Conservation (phyloP, 2,113 vertebrate genomes). For the Dolichotis patagonum region DNA sequence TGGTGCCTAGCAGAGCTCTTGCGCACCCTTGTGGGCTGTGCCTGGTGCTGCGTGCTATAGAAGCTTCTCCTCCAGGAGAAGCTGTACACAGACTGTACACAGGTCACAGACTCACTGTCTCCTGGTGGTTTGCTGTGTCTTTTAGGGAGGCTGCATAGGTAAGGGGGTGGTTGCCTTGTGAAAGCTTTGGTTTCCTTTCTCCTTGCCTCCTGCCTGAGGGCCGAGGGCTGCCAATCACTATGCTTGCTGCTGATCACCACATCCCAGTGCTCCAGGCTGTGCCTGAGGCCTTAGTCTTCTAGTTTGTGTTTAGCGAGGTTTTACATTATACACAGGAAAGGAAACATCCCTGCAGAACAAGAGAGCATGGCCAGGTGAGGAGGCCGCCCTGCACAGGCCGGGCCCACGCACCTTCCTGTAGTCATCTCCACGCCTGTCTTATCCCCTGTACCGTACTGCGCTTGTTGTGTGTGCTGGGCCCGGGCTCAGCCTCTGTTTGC, state of each 20-base stretch:
- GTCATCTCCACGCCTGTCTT: neutral
- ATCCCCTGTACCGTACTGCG: neutral
- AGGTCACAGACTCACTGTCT: neutral
- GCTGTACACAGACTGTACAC: no score
- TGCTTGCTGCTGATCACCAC: neutral
- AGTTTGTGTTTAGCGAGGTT: neutral
- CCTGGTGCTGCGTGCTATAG: neutral
- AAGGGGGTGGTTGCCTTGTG: neutral
- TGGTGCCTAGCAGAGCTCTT: neutral
- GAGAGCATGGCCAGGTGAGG: neutral
- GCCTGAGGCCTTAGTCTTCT: neutral
- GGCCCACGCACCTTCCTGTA: neutral
- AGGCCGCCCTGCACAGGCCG: no score
- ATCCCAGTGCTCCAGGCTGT: neutral
- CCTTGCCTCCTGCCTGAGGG: neutral
- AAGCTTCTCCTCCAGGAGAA: neutral
- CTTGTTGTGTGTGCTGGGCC: fast-evolving
- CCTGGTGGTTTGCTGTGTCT: neutral
- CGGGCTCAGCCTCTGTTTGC: neutral
- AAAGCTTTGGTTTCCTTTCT: neutral
- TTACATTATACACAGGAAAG: neutral
- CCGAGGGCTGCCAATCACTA: neutral
- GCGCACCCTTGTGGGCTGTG: neutral
- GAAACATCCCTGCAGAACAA: neutral
- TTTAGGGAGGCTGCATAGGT: neutral